Conservation (phyloP, 2,797 vertebrate genomes). For the Momotus momota region DNA sequence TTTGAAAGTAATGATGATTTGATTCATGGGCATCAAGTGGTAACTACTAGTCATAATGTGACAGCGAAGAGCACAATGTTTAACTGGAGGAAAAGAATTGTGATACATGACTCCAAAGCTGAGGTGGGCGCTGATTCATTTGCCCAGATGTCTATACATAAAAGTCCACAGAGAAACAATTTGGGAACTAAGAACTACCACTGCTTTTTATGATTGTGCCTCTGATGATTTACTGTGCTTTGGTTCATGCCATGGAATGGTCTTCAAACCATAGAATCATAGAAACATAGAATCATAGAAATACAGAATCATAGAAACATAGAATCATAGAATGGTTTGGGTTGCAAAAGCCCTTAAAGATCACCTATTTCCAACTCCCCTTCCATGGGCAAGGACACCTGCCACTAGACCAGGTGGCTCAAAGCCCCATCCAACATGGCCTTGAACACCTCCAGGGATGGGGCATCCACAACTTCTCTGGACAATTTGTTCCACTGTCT, state of each 20-base stretch:
- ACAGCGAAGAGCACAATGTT: background rate
- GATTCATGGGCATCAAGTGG: background rate
- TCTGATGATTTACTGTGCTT: background rate
- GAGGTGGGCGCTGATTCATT: background rate
- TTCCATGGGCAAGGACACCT: too few species aligned
- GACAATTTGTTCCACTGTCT: too few species aligned
- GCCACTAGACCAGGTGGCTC: too few species aligned
- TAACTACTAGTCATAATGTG: constrained; percentile 17
- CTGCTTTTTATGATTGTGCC: background rate
- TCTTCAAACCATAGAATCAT: background rate
- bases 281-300: too few species aligned
- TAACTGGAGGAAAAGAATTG: background rate
- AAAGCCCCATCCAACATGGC: too few species aligned
- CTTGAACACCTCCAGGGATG: too few species aligned
- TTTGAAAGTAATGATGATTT: constrained; percentile 13
- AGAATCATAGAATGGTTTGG: too few species aligned
- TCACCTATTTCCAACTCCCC: too few species aligned
- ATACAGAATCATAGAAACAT: too few species aligned
- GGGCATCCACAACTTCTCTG: too few species aligned
- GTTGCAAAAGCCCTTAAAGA: too few species aligned
- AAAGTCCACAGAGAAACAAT: background rate
- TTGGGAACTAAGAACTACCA: background rate
- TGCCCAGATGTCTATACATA: background rate
- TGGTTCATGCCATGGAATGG: background rate
- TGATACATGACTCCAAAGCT: background rate